Base-by-base conservation (phyloP, 2,113 vertebrate genomes). In the Mastomys coucha region DNA sequence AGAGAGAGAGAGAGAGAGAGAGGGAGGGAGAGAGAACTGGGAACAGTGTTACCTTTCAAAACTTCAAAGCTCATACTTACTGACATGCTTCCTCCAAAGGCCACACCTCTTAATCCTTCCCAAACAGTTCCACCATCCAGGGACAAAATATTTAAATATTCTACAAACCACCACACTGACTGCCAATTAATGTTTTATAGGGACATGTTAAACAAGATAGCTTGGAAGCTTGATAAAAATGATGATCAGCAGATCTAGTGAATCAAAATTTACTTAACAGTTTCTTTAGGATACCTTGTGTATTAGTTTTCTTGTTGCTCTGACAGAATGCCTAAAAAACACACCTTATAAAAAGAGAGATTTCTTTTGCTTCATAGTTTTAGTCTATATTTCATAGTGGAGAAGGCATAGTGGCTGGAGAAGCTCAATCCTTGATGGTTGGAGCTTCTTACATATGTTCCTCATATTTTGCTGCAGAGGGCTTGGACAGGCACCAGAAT, bases 221-320 rank as follows among this genome's bases (percentile, higher is more conserved):
- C 24, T 28, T 84, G 19, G 17, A 45, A 76, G 53, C 31, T 73
- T 84, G 33, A 58, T 96, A 80, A 70, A 65, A 93, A 91, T 85
- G 16, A 72, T 0, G 11, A 75, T 78, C 14, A 72, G 24, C 28
- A 94, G 82, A 70, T 24, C 13, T 56, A 56, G 20, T 80, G 51
- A 80, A 80, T 51, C 17, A 94, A 76, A 91, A 85, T 24, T 28
- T 77, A 2, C n/a, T 95, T 75, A 87, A 45, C 24, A 92, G 91
- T 42, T 81, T 39, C 12, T 42, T n/a, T n/a, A 70, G 26, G 9
- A 73, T 94, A 26, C 85, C 31, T 77, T 80, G 17, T 49, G 6
- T n/a, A n/a, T n/a, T 72, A 69, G 65, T 24, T 53, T n/a, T 84
- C n/a, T 84, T 42, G 22, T 42, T 84, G 7, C 56, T 63, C 16